Evolutionary conservation across 2,113 vertebrate genomes (phyloP).

Genomic region (Pachycephala philippinensis): DNA sequence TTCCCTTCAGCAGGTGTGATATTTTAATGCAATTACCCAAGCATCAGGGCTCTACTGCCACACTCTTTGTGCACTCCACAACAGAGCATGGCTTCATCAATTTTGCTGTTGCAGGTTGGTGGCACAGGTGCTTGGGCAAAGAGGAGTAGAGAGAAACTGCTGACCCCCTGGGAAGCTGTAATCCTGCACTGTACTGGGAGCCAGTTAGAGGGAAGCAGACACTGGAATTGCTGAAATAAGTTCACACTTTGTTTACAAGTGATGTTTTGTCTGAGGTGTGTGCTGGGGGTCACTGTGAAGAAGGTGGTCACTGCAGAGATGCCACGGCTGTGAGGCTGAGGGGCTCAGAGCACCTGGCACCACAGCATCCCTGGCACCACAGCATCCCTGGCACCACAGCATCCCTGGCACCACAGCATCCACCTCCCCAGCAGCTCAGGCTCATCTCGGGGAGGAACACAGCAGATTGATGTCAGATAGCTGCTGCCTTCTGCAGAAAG

Average conservation of each 20-base stretch:
- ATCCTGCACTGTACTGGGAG: background rate
- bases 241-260: background rate
- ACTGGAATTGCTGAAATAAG: background rate
- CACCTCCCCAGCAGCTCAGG: fast-evolving
- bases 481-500: background rate
- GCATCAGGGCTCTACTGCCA: background rate
- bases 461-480: background rate
- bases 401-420: background rate
- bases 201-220: background rate
- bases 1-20: background rate
- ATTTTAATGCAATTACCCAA: background rate
- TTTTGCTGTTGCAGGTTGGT: background rate
- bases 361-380: background rate
- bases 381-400: background rate
- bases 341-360: fast-evolving
- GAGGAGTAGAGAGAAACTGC: background rate
- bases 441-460: background rate
- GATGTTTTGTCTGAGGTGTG: fast-evolving
- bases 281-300: background rate
- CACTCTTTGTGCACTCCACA: fast-evolving
- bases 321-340: fast-evolving
- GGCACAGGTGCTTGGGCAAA: background rate
- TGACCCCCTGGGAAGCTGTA: background rate
- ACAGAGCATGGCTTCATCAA: fast-evolving
- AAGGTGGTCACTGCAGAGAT: background rate